Base-by-base conservation (phyloP, 2,888 invertebrate species). In the Dynastes hyllus region DNA sequence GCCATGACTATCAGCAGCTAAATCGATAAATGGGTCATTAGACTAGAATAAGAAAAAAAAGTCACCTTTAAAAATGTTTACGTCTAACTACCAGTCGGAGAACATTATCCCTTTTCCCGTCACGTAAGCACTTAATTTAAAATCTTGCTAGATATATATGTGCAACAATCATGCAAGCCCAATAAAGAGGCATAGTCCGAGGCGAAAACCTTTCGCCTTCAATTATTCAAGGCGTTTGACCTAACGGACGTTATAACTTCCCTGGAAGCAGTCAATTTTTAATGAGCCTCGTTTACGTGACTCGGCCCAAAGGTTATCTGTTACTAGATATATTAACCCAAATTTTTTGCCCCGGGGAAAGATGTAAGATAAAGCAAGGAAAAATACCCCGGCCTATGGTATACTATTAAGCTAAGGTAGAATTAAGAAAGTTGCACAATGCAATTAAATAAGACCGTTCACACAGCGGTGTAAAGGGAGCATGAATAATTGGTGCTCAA, bases 141-240 rank as follows among this genome's bases (percentile, higher is more conserved):
- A 73, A 73, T 40, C 58, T 50, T 13, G 8, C 13, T 16, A 22
- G 50, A 22, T 11, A 53, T 6, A 53, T n/a, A 53, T 5, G 53
- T 0, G 29, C 71, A 73, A 61, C 40, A 73, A 73, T 58, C 73
- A 13, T 27, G 53, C 55, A 8, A 32, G 71, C 32, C 11, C 71
- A 37, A 53, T 58, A 58, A 73, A 73, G 61, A 73, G 58, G 40
- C 32, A 11, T 58, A 11, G 70, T 45, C 27, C 50, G 2, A 61
- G 11, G 37, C 73, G 40, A 58, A 61, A 61, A 73, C 73, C 73
- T 71, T 53, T 53, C 58, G 61, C 16, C 27, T 37, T 77, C 37
- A 76, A 79, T 79, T 79, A 79, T 79, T 79, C 79, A 79, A 63
- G 51, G 50, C 69, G 50, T 76, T 79, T 79, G 79, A 76, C 69